Evolutionary conservation across 2,888 invertebrate species (phyloP).

Genomic region (Erynnis tages): DNA sequence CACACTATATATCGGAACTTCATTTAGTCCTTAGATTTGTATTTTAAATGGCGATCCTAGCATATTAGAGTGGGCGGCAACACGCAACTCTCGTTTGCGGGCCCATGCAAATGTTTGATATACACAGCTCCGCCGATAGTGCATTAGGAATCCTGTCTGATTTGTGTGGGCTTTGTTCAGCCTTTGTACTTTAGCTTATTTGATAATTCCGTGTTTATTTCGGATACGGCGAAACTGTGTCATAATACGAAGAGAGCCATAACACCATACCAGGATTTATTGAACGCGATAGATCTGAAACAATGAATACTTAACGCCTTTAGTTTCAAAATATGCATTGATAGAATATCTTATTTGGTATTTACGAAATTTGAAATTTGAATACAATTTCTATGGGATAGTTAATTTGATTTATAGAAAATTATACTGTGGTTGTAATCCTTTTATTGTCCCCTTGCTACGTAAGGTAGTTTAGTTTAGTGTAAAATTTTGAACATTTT

Average conservation of each 20-base stretch:
- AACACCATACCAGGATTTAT: slow-evolving; percentile 21
- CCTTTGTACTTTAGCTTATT: slow-evolving; percentile 35
- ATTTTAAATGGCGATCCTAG: slow-evolving; percentile 3
- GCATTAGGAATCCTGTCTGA: slow-evolving; percentile 71
- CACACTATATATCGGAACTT: too few relatives aligned
- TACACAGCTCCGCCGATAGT: slow-evolving; percentile 61
- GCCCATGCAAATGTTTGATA: slow-evolving; percentile 70
- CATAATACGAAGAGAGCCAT: slow-evolving; percentile 25
- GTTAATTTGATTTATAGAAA: background rate
- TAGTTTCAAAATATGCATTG: background rate
- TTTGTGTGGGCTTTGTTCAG: slow-evolving; percentile 73
- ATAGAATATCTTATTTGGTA: slow-evolving; percentile 3
- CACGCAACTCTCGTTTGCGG: slow-evolving; percentile 67
- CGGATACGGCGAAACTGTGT: slow-evolving; percentile 24
- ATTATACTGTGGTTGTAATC: too few relatives aligned
- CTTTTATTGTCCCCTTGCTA: background rate
- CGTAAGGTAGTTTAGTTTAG: too few relatives aligned
- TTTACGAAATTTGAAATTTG: background rate
- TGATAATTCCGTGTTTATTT: slow-evolving; percentile 27
- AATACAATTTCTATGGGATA: background rate
- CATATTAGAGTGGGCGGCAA: slow-evolving; percentile 59
- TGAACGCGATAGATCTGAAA: slow-evolving; percentile 17
- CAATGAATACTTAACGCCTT: slow-evolving; percentile 19
- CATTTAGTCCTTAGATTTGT: slow-evolving; percentile 18
- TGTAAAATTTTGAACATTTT: too few relatives aligned